Evolutionary conservation across 1,140 invertebrate species (phyloP).

Genomic region (Pseudachorutes palmiensis): DNA sequence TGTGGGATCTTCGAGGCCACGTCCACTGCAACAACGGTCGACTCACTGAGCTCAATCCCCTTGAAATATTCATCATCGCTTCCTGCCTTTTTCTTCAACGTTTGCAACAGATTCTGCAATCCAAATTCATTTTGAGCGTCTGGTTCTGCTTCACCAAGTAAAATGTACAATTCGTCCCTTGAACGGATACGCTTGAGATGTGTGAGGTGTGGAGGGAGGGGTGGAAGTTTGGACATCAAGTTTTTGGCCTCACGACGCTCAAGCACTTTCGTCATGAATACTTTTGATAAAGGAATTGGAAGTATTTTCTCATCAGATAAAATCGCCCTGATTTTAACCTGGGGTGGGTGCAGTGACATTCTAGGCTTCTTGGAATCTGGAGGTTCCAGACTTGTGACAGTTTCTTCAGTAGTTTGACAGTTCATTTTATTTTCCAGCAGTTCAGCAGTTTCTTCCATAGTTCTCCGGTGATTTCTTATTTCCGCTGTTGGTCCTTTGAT

Average conservation of each 20-base stretch:
- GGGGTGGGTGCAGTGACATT: constrained; percentile 2
- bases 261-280: constrained; percentile 52
- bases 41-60: constrained; percentile 45
- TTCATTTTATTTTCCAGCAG: neutral
- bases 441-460: constrained; percentile 3
- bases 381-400: too few species aligned
- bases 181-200: constrained; percentile 62
- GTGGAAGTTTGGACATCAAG: constrained; percentile 51
- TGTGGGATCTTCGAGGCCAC: constrained; percentile 56
- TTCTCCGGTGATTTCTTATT: constrained; percentile 9
- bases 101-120: neutral
- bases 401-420: constrained; percentile 5
- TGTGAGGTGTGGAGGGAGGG: constrained; percentile 50
- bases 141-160: neutral
- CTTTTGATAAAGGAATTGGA: constrained; percentile 48
- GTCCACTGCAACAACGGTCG: constrained; percentile 46
- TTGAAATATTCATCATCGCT: constrained; percentile 42
- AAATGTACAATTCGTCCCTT: neutral
- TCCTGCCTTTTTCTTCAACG: neutral
- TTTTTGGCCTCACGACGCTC: constrained; percentile 56
- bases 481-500: constrained; percentile 5
- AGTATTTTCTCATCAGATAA: constrained; percentile 48
- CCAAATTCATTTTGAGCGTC: neutral
- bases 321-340: constrained; percentile 40
- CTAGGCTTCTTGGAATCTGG: constrained; percentile 6